Evolutionary conservation across 2,888 invertebrate genomes (phyloP), one percentile per base, ranked within the genome.

Genomic region (Uropetala carovei): DNA sequence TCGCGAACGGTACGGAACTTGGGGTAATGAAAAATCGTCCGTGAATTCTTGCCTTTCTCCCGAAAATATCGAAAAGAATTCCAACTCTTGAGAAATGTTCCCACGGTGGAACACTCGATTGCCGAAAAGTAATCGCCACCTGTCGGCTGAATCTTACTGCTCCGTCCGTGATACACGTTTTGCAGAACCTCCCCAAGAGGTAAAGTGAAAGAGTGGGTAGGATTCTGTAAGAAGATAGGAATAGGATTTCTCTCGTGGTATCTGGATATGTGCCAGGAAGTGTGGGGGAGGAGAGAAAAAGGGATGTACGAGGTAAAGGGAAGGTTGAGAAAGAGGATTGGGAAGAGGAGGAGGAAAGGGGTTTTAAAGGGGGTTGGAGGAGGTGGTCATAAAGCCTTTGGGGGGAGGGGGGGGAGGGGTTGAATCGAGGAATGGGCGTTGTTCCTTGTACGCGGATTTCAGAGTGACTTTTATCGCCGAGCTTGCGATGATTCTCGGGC

Each of bases 381-480:
- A 43, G 30, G 60, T 22, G 60, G 60, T 60, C 86, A 60, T 86
- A 89, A 89, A 89, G 64, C 89, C 64, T 64, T 89, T 13, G 43
- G 30, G 18, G 89, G 14, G 57, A 5, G 89, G 43, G 43, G 30
- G 18, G 89, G 14, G 57, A 5, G 89, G 43, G 60, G 13, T 13
- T 1, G 85, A 86, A 43, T 60, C 43, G 86, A 60, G 68, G 89
- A 89, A 89, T 64, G 89, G 89, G 89, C 89, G 89, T 89, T 89
- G 86, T 30, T 86, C 60, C 86, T 86, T 86, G 89, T 89, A 68
- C 89, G 89, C 89, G 89, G 89, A 89, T 60, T 89, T 86, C 89
- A 68, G 64, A 89, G 89, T 68, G 89, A 89, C 89, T 89, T 89
- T 89, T 89, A 89, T 89, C 89, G 68, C 68, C 43, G 64, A 64